Base-by-base conservation (phyloP, 2,113 vertebrate species). In the Ciconia stormi region DNA sequence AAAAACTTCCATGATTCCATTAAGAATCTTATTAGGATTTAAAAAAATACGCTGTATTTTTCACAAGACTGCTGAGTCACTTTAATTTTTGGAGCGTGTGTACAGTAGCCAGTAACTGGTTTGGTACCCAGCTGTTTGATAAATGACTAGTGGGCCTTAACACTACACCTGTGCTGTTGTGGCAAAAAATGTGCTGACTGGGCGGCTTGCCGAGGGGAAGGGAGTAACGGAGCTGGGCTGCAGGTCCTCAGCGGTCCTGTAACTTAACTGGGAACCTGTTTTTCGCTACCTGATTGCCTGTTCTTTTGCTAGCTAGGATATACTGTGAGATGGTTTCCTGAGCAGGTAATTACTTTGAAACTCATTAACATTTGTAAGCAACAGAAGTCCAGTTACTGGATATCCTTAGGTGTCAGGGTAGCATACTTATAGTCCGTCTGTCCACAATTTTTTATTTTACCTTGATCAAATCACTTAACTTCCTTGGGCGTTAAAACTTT, bases 81-180 rank as follows among this genome's bases (percentile, higher is more conserved):
- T 38, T 29, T 79, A 27, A 87, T 85, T 96, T 85, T 67, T 82
- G 58, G 87, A 30, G 65, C 50, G 7, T 70, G 62, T 79, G 2
- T 50, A 29, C 27, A 8, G 63, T 36, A 63, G 72, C 90, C 87
- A 61, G 94, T 65, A 79, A 92, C 70, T 66, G 30, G 78, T 70
- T 93, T 90, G 80, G 85, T 74, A 78, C 82, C 86, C 47, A 40
- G 15, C 82, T 59, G 56, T 63, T 90, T 95, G 92, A 97, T 96
- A 90, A 93, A 95, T 95, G 79, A 69, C 76, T 87, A 14, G 53
- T 36, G 92, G 91, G 85, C 79, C 95, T 94, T 74, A 65, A 94
- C 70, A 26, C 84, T 50, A 23, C 92, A 62, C 82, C 86, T 95
- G 26, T 93, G 90, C 80, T 77, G 62, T 8, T 66, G 84, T 91